Evolutionary conservation across 2,113 vertebrate genomes (phyloP).

Genomic region (Xyliphius kryptos): DNA sequence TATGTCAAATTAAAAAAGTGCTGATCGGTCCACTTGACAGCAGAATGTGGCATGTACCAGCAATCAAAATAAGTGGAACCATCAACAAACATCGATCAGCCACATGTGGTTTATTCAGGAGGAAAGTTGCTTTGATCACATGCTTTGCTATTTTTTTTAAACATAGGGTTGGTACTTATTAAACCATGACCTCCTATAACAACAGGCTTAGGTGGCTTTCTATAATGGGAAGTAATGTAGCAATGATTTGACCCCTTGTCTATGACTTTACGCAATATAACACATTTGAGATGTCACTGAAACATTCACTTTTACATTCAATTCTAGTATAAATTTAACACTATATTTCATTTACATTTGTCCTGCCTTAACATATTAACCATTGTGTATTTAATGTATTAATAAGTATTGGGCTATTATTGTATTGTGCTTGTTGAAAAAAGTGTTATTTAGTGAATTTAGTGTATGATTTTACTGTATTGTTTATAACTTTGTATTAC

Average conservation of each 20-base stretch:
- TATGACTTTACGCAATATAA: slow-evolving; percentile 11
- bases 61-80: no score
- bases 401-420: slow-evolving; percentile 4
- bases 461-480: slow-evolving; percentile 4
- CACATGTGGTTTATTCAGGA: no score
- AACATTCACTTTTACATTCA: slow-evolving; percentile 1
- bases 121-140: no score
- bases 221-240: slow-evolving; percentile 7
- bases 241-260: slow-evolving; percentile 13
- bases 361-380: slow-evolving; percentile 20
- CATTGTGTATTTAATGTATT: slow-evolving; percentile 16
- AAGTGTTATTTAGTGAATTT: slow-evolving; percentile 1
- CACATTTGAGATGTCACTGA: slow-evolving; percentile 1
- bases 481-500: slow-evolving; percentile 17
- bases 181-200: slow-evolving; percentile 1
- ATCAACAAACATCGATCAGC: no score
- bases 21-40: no score
- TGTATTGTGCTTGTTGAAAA: slow-evolving; percentile 3
- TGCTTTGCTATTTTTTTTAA: slow-evolving; percentile 1
- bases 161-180: not conserved
- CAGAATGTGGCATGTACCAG: no score
- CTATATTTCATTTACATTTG: not conserved
- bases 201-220: not conserved
- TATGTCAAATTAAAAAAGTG: no score
- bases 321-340: not conserved